phyloP scores from a whole-genome alignment of 2,888 invertebrate genomes.

The Hetaerina titia region DNA sequence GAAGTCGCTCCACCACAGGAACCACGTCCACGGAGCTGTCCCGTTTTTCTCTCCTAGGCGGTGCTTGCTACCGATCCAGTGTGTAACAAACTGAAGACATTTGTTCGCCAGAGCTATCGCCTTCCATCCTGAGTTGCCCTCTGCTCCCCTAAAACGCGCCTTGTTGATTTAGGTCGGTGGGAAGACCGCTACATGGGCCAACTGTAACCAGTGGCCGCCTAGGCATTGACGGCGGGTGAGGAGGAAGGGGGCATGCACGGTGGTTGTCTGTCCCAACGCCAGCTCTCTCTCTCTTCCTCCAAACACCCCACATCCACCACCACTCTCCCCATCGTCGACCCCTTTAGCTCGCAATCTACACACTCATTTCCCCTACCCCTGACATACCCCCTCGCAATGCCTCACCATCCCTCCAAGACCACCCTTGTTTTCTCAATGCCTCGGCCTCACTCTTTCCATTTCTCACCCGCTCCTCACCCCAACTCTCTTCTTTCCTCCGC shows the following conservation, averaged over 20 bases:
- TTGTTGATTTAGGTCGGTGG: slow-evolving; percentile 50
- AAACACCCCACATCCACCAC: neutral
- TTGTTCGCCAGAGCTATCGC: neutral
- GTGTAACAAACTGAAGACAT: slow-evolving; percentile 60
- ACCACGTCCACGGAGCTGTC: neutral
- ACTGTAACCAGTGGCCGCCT: slow-evolving; percentile 44
- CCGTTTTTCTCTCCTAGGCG: neutral
- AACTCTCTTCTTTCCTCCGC: neutral
- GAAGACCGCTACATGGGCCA: slow-evolving; percentile 18
- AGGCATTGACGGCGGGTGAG: neutral
- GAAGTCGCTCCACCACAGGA: neutral
- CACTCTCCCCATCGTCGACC: neutral
- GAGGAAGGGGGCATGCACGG: neutral
- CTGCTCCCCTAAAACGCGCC: neutral
- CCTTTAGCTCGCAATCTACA: too few relatives aligned
- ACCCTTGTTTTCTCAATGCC: slow-evolving; percentile 18
- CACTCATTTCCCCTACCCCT: too few relatives aligned
- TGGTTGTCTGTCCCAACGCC: slow-evolving; percentile 5
- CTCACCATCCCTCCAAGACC: neutral
- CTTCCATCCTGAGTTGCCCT: neutral
- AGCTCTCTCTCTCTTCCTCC: neutral
- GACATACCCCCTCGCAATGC: neutral
- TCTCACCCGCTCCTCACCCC: neutral
- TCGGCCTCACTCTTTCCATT: neutral
- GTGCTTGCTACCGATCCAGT: slow-evolving; percentile 19